phyloP scores from a whole-genome alignment of 2,888 invertebrate species.

The Cephus rjabovi region DNA sequence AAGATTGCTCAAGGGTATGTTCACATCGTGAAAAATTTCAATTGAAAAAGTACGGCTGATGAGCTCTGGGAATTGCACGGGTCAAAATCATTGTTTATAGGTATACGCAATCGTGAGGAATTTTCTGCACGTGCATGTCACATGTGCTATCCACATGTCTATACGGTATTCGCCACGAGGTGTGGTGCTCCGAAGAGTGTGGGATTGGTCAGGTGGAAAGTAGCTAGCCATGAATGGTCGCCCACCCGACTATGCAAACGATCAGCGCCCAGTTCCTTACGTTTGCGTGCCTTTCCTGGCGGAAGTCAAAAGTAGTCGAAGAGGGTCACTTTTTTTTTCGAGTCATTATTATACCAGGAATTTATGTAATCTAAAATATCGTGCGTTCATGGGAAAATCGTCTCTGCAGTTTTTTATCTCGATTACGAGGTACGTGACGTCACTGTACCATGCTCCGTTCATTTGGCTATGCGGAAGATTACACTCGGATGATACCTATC shows the following conservation, averaged over 20 bases:
- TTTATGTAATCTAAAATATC: background rate
- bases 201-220: conserved; percentile 34
- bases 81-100: background rate
- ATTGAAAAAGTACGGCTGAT: background rate
- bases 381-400: background rate
- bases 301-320: background rate
- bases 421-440: background rate
- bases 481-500: conserved; percentile 16
- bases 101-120: background rate
- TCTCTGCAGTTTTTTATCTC: background rate
- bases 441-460: background rate
- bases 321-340: background rate
- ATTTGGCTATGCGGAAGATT: conserved; percentile 31
- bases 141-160: background rate
- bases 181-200: background rate
- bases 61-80: background rate
- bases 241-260: conserved; percentile 22
- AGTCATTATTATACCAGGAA: background rate
- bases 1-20: background rate
- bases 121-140: background rate
- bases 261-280: background rate
- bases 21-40: background rate
- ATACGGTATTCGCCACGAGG: background rate
- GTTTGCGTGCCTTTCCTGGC: background rate
- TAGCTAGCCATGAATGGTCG: conserved; percentile 35